Evolutionary conservation across 2,888 invertebrate species (phyloP), one percentile per base, ranked within the genome.

Genomic region (Galerucella nymphaeae): DNA sequence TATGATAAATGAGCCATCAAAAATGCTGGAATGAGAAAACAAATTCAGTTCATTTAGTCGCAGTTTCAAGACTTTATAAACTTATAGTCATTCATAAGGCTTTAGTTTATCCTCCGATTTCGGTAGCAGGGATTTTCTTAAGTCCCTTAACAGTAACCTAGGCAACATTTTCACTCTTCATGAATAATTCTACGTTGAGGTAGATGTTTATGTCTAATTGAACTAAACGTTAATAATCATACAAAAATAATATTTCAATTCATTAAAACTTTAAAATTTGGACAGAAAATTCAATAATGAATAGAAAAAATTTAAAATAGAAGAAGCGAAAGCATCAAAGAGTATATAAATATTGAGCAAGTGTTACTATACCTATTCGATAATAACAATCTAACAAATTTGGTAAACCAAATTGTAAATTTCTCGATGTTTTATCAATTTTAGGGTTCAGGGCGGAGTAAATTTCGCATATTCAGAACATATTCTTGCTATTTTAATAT

Each of bases 71-170:
- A 71, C 76, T 75, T 67, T 72, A 74, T 77, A 76, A 79, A 78
- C 73, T 79, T 79, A 75, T 75, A 75, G 78, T 79, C 81, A 81
- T 81, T 81, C 80, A 80, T 81, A 79, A 81, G 73, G 81, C 76
- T 80, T 81, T 77, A 73, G 73, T 74, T 80, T 79, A 81, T 81
- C 81, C 80, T 75, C 72, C 66, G 71, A 67, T 70, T 70, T 70
- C 66, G 67, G 65, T 59, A 62, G 59, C 63, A 63, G 48, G 67
- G 75, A 75, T 75, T 77, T 77, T 74, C 64, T 67, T 65, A 78
- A 79, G 74, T 77, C 77, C 78, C 71, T 75, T 71, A 77, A 77
- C 79, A 70, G 70, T 75, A 70, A 75, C 70, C 72, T 59, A 68
- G 74, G 71, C 72, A 72, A 75, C 74, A 70, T 67, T 72, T 70